Evolutionary conservation across 2,113 vertebrate genomes (phyloP), one percentile per base, ranked within the genome.

Genomic region (Odontesthes bonariensis): DNA sequence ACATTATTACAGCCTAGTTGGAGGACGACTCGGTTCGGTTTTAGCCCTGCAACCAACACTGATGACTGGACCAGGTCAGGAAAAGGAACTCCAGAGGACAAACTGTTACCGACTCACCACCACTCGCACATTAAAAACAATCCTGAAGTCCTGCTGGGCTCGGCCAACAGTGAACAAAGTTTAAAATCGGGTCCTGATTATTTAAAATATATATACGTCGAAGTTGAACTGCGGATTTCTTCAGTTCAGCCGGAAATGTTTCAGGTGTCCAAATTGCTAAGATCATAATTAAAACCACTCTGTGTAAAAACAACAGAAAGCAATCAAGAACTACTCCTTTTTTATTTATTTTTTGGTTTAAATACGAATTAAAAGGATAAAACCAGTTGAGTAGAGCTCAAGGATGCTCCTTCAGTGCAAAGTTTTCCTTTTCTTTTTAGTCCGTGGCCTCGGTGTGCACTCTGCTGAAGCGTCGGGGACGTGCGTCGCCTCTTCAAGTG

Each of bases 401-500:
- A 60, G 35, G 46, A 74, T 1, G 51, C 54, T 82, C 57, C 76
- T 72, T 92, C 89, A 92, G 94, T 94, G 93, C 91, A 93, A 91
- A 78, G 31, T 31, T 62, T 35, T 56, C 17, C 22, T 69, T 13
- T 35, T 44, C 1, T 63, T 59, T 51, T 35, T 8, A 55, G 49
- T 60, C 60, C 27, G 35, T 13, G 44, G 82, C 82, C 56, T 77
- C 57, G 1, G 49, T 16, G 78, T 76, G 69, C 73, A 51, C 79
- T 64, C 83, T 62, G 67, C 77, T 53, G 71, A 85, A 69, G 66
- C 70, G 33, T 40, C n/a, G 3, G 70, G 8, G 85, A 84, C 77
- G 3, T 0, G 65, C 14, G 53, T 74, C 80, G 16, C 75, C 77
- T 76, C 68, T 89, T 89, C 91, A 81, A 90, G 89, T 80, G 87